These are phyloP conservation scores for Eilema sororculum DNA, from an alignment of 2,888 invertebrate genomes.

Conservation along the genomic window DNA sequence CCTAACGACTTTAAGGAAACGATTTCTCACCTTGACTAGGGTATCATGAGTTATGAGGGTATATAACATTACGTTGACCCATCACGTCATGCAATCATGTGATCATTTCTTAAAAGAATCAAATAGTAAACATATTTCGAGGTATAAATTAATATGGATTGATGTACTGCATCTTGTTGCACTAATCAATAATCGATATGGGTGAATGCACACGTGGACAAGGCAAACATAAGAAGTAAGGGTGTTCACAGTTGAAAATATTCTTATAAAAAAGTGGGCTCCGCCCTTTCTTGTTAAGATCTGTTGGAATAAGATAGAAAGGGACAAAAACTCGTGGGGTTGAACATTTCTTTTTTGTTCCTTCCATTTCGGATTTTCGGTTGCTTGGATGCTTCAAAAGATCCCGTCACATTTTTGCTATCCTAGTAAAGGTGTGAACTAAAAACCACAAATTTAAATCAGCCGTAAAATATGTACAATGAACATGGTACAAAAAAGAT, in stretches of 20 bases:
- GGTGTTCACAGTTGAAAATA: background rate
- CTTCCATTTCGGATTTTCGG: background rate
- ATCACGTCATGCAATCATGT: background rate
- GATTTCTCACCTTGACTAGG: background rate
- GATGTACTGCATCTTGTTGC: background rate
- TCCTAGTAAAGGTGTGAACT: conserved; percentile 24
- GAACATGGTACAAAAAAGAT: no score
- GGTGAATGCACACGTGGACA: conserved; percentile 1
- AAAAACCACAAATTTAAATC: conserved; percentile 2
- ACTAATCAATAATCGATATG: background rate
- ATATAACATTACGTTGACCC: background rate
- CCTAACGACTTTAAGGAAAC: background rate
- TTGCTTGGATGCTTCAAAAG: background rate
- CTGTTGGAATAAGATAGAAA: background rate
- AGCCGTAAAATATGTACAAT: background rate
- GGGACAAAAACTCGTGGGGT: background rate
- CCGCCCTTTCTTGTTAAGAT: background rate
- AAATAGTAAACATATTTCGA: background rate
- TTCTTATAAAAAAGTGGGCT: background rate
- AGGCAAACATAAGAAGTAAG: conserved; percentile 1
- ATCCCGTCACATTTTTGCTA: conserved; percentile 4
- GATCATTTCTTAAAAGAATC: no score
- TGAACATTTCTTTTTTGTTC: background rate
- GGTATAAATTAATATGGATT: background rate
- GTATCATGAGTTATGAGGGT: background rate